Conservation (phyloP, 2,888 invertebrate genomes). For the Sialis fuliginosa region DNA sequence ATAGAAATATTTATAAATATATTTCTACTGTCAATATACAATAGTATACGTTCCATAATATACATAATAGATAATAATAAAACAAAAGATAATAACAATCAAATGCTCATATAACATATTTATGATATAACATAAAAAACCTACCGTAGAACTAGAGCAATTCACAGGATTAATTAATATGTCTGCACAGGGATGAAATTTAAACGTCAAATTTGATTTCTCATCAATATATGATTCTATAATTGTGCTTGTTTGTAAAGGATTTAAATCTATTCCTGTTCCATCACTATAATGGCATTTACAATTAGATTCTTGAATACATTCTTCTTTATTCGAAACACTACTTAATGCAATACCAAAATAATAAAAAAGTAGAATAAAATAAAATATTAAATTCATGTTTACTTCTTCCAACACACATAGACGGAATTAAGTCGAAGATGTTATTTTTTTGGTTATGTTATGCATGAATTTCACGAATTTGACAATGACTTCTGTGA, state of each 20-base stretch:
- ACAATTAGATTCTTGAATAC: constrained; percentile 16
- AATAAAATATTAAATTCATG: too few species aligned
- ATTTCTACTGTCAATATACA: not conserved
- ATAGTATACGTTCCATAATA: not conserved
- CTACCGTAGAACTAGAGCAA: not conserved
- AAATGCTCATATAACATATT: not conserved
- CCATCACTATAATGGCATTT: constrained; percentile 19
- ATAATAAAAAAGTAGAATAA: too few species aligned
- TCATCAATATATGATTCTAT: not conserved
- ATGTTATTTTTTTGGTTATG: too few species aligned
- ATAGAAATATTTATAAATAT: too few species aligned
- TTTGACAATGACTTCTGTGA: too few species aligned
- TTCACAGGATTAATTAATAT: constrained; percentile 1
- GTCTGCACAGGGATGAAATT: constrained; percentile 23
- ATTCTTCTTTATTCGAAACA: constrained; percentile 6
- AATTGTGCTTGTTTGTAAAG: not conserved
- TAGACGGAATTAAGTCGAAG: too few species aligned
- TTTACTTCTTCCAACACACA: too few species aligned
- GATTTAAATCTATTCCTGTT: constrained; percentile 16
- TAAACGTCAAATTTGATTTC: constrained; percentile 14
- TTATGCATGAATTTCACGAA: too few species aligned
- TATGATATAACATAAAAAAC: not conserved
- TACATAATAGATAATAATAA: not conserved
- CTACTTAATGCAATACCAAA: too few species aligned
- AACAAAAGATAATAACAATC: too few species aligned